Percentiles rank a stretch among this genome's conserved stretches.
These are phyloP conservation scores for Protula sp. DNA, from an alignment of 2,888 invertebrate genomes.

Conservation along the genomic window DNA sequence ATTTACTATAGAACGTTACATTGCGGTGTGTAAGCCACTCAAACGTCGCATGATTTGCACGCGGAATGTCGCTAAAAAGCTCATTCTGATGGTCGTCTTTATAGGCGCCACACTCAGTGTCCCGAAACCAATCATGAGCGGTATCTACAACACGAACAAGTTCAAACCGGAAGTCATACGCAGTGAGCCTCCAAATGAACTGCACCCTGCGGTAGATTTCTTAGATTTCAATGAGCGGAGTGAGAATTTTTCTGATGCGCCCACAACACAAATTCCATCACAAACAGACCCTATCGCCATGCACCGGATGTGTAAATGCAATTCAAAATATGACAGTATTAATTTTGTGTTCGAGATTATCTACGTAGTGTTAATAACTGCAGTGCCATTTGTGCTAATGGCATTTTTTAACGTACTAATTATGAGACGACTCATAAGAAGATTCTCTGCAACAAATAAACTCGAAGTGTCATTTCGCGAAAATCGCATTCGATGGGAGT, in stretches of 20 bases:
- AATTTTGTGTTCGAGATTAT: slow-evolving; percentile 41
- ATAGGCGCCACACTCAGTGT: slow-evolving; percentile 28
- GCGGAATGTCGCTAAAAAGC: slow-evolving; percentile 30
- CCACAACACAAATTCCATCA: not conserved
- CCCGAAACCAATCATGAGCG: slow-evolving; percentile 39
- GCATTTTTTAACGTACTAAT: slow-evolving; percentile 38
- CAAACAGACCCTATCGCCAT: no score
- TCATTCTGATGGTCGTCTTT: slow-evolving; percentile 29
- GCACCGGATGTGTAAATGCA: slow-evolving; percentile 28
- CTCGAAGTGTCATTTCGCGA: slow-evolving; percentile 6
- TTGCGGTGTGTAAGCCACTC: slow-evolving; percentile 46
- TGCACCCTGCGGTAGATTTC: no score
- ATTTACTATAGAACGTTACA: slow-evolving; percentile 45
- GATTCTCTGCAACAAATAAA: slow-evolving; percentile 20
- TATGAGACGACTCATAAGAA: slow-evolving; percentile 33
- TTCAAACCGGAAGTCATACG: no score
- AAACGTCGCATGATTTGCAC: slow-evolving; percentile 37
- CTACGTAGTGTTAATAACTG: slow-evolving; percentile 30
- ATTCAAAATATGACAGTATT: slow-evolving; percentile 24
- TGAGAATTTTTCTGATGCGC: no score
- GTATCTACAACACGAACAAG: slow-evolving; percentile 4
- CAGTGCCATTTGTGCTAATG: slow-evolving; percentile 17
- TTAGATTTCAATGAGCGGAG: no score
- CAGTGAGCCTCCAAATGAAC: no score
- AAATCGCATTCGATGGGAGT: slow-evolving; percentile 27